Conservation (phyloP, 2,797 vertebrate genomes). For the Molossus molossus region DNA sequence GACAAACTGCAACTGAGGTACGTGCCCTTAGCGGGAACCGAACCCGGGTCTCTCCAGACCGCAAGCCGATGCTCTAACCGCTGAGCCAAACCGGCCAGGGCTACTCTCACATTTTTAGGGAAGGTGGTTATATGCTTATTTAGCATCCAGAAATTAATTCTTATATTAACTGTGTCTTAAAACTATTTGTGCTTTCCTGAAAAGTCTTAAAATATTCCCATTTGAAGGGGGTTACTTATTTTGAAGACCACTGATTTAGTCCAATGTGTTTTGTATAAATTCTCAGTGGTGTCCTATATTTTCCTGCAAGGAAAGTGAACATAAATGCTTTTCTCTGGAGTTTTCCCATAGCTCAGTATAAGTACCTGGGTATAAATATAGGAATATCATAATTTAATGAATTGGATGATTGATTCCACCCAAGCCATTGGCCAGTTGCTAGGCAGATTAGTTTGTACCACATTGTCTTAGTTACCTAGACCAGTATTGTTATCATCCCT, state of each 20-base stretch:
- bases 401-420: not conserved
- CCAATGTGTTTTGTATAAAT: not conserved
- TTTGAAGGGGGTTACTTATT: not conserved
- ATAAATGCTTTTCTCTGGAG: slow-evolving; percentile 15
- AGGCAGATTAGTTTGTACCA: not conserved
- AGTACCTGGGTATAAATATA: not conserved
- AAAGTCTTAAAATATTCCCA: not conserved
- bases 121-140: slow-evolving; percentile 62
- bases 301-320: not conserved
- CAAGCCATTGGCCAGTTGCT: not conserved
- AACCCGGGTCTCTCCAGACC: no score
- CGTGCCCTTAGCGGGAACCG: no score
- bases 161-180: not conserved
- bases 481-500: not conserved
- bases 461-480: not conserved
- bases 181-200: not conserved
- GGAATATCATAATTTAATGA: not conserved
- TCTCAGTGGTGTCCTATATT: not conserved
- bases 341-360: not conserved
- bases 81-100: no score
- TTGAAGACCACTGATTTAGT: not conserved
- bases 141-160: slow-evolving; percentile 36
- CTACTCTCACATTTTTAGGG: not conserved
- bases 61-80: no score
- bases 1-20: no score